These are phyloP conservation scores for Embidobia sp. DNA, from an alignment of 2,888 invertebrate genomes.

Conservation along the genomic window DNA sequence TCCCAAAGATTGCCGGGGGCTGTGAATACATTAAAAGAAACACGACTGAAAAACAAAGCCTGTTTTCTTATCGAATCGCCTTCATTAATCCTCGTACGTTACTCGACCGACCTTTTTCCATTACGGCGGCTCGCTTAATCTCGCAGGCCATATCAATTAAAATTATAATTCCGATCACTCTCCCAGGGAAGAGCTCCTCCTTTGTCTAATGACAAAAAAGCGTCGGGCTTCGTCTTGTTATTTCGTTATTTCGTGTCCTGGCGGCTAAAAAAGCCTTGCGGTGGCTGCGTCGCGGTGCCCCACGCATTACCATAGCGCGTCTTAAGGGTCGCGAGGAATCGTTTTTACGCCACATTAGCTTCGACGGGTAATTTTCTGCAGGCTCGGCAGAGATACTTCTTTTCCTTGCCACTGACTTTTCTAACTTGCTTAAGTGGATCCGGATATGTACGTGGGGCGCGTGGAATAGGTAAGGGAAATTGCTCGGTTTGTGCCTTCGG, in stretches of 20 bases:
- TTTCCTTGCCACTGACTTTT: constrained; percentile 63
- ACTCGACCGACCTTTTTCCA: constrained; percentile 26
- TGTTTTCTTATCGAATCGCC: constrained; percentile 26
- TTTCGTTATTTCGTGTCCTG: constrained; percentile 21
- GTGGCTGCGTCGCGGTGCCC: too few relatives aligned
- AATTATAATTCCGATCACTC: constrained; percentile 41
- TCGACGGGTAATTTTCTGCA: constrained; percentile 63
- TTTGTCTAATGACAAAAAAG: constrained; percentile 21
- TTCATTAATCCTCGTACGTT: constrained; percentile 18
- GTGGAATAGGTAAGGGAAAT: constrained; percentile 57
- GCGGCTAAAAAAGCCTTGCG: constrained; percentile 26
- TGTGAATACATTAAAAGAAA: constrained; percentile 19
- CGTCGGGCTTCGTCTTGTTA: too few relatives aligned
- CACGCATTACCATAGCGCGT: constrained; percentile 59
- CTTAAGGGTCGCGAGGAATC: constrained; percentile 62
- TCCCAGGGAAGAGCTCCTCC: background rate
- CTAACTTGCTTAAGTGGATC: constrained; percentile 65
- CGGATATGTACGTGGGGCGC: constrained; percentile 59
- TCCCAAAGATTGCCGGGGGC: background rate
- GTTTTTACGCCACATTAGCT: constrained; percentile 65
- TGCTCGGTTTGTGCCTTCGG: constrained; percentile 55
- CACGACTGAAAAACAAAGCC: too few relatives aligned
- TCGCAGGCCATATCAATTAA: constrained; percentile 33
- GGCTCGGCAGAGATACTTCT: constrained; percentile 63
- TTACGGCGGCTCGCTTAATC: constrained; percentile 32